Evolutionary conservation across 2,888 invertebrate genomes (phyloP), one percentile per base, ranked within the genome.

Genomic region (Drosophila villosipedis): DNA sequence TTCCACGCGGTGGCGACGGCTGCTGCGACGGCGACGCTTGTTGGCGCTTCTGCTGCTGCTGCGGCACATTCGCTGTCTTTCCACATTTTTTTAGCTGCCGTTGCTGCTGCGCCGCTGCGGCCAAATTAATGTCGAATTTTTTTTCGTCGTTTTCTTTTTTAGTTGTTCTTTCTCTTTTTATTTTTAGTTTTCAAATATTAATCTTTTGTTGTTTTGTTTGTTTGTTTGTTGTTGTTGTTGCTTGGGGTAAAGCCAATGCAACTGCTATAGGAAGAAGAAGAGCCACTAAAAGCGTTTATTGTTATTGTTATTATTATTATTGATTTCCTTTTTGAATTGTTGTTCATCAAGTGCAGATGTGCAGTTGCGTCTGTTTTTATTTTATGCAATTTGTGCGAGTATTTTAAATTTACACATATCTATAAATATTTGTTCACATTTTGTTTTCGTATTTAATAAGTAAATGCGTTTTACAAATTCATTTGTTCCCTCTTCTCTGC

Each of bases 391-490:
- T 60, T 50, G 55, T 70, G 53, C 62, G 31, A 22, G 49, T 53
- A 35, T 55, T 33, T 25, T n/a, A 64, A 41, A 62, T 70, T 50
- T 59, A 37, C 64, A 41, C 43, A 65, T 53, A 39, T 47, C 39
- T 33, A 55, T 35, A 54, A 43, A 25, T 47, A 54, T 37, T 50
- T 69, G 16, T 43, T 66, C 72, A 71, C 59, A 50, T 72, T 82
- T 72, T 60, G 62, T 76, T 49, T 67, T 75, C 70, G 73, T 62
- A 58, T 78, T 71, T 76, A 73, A 72, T 87, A 84, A 68, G 62
- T 83, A 83, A 85, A 85, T 85, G 90, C 90, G 85, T 90, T 85
- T 80, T 74, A 85, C 74, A 78, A 84, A 80, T 67, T 67, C 52
- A 69, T 73, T 72, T 58, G 50, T 58, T 53, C 63, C 50, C 60